These are phyloP conservation scores for Ceyx erithaca DNA, from an alignment of 2,797 vertebrate genomes.

Conservation along the genomic window DNA sequence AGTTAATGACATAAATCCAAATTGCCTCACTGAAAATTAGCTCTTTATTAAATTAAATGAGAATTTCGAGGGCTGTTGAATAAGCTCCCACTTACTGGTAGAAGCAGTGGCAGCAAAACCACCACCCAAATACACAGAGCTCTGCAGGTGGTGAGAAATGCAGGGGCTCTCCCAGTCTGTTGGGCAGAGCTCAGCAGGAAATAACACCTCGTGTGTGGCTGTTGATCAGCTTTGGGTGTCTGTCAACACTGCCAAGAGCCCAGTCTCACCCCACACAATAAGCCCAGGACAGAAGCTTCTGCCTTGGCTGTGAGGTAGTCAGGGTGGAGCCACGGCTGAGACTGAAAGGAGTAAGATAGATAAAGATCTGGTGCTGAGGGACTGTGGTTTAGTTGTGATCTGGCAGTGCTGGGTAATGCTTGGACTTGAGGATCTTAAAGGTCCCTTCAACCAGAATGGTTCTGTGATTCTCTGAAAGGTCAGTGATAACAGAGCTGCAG, in stretches of 20 bases:
- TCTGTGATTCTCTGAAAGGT: neutral
- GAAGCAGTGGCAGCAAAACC: no score
- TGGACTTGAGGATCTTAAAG: neutral
- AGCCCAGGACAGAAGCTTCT: neutral
- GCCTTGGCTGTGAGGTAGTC: neutral
- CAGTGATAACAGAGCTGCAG: neutral
- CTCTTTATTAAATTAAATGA: no score
- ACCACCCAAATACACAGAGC: neutral
- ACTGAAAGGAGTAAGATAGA: neutral
- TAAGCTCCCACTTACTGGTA: no score
- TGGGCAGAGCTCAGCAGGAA: neutral
- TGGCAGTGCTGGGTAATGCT: neutral
- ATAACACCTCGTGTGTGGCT: accelerated
- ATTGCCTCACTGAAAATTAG: no score
- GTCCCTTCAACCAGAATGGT: neutral
- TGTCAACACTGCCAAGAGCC: neutral
- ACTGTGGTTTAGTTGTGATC: neutral
- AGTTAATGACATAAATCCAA: no score
- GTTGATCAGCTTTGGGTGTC: accelerated
- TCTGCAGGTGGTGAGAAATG: neutral
- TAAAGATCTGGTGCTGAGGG: neutral
- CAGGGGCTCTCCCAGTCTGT: neutral
- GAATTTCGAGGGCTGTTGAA: no score
- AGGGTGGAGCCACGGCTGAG: neutral
- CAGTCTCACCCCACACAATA: accelerated